These are phyloP conservation scores for Podarcis cretensis DNA, from an alignment of 2,113 vertebrate genomes.

Conservation along the genomic window DNA sequence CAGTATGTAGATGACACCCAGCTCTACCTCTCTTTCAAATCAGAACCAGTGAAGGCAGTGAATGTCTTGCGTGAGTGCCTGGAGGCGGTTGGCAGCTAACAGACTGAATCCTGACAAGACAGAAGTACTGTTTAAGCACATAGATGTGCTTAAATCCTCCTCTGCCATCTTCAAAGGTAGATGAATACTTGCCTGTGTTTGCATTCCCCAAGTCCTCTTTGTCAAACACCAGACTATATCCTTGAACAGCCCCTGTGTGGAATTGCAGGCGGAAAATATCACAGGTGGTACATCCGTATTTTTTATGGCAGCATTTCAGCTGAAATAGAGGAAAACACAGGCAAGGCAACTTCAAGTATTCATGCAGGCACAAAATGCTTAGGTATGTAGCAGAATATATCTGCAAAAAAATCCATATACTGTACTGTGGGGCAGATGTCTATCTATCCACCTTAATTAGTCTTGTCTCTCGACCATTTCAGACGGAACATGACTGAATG, in stretches of 20 bases:
- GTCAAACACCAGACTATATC: slow-evolving; percentile 83
- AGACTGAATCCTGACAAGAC: too few species aligned
- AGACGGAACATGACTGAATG: not conserved
- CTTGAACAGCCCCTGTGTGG: slow-evolving; percentile 92
- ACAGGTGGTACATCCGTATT: slow-evolving; percentile 79
- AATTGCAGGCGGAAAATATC: slow-evolving; percentile 95
- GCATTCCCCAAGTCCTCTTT: slow-evolving; percentile 92
- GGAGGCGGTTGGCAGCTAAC: too few species aligned
- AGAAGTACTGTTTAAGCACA: not conserved
- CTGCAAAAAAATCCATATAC: too few species aligned
- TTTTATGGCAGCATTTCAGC: slow-evolving; percentile 95
- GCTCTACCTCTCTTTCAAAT: too few species aligned
- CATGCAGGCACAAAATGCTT: not conserved
- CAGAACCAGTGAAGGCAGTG: too few species aligned
- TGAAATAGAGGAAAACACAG: slow-evolving; percentile 53
- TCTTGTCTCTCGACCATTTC: not conserved
- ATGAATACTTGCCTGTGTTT: slow-evolving; percentile 81
- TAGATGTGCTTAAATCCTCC: not conserved
- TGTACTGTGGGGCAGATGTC: not conserved
- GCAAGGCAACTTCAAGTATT: not conserved
- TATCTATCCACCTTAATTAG: too few species aligned
- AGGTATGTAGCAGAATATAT: not conserved
- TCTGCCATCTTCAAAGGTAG: not conserved
- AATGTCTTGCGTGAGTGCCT: too few species aligned
- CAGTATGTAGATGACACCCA: too few species aligned